phyloP scores from a whole-genome alignment of 1,140 invertebrate genomes.

The Leguminivora glycinivorella region DNA sequence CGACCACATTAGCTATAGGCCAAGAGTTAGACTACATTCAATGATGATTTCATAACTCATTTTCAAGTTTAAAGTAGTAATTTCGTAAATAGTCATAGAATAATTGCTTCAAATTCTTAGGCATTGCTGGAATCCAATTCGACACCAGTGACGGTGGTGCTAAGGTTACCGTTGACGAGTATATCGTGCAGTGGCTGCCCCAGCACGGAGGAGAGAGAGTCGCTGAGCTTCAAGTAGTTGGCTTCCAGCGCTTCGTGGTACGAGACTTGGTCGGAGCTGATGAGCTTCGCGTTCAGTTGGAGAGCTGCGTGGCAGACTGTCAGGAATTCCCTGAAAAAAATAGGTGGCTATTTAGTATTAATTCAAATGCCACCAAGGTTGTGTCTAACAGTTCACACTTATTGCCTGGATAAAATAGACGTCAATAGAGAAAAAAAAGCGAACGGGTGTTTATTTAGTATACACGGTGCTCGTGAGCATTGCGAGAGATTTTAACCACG shows the following conservation, averaged over 20 bases:
- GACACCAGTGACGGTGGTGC: slow-evolving; percentile 70
- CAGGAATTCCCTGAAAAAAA: slow-evolving; percentile 88
- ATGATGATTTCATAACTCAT: too few relatives aligned
- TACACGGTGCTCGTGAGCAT: too few relatives aligned
- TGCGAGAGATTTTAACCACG: too few relatives aligned
- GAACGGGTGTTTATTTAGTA: too few relatives aligned
- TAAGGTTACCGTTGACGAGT: slow-evolving; percentile 78
- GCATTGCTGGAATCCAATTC: slow-evolving; percentile 76
- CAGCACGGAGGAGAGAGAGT: slow-evolving; percentile 85
- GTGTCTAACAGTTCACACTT: background rate
- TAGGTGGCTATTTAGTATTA: slow-evolving; percentile 34
- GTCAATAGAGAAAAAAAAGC: too few relatives aligned
- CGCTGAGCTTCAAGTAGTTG: slow-evolving; percentile 92
- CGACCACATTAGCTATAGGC: too few relatives aligned
- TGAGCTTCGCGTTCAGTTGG: slow-evolving; percentile 91
- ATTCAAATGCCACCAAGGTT: background rate
- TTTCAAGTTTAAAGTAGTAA: too few relatives aligned
- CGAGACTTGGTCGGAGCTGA: slow-evolving; percentile 91
- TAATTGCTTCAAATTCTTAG: slow-evolving; percentile 39
- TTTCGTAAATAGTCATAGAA: too few relatives aligned
- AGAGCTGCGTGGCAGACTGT: slow-evolving; percentile 92
- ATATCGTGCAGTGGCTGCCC: slow-evolving; percentile 85
- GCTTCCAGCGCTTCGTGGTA: slow-evolving; percentile 92
- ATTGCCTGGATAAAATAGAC: too few relatives aligned
- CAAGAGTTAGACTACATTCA: too few relatives aligned